Conservation (phyloP, 2,888 invertebrate species). For the Drosophila multiciliata region DNA sequence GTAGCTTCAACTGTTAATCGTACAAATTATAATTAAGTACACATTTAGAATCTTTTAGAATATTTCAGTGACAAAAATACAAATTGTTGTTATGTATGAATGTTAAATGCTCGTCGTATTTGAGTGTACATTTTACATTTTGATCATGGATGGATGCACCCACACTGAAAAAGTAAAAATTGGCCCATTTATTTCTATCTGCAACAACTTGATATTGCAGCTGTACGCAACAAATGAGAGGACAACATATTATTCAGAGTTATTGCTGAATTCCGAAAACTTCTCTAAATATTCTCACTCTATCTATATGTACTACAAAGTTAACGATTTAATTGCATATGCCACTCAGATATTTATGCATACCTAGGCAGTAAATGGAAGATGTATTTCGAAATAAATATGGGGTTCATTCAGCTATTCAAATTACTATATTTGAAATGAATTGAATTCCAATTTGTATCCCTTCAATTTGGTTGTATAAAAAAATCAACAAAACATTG, state of each 20-base stretch:
- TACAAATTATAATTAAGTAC: conserved; percentile 33
- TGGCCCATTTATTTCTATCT: neutral
- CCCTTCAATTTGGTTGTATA: neutral
- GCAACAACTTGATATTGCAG: neutral
- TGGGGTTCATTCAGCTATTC: neutral
- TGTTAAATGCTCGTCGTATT: neutral
- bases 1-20: conserved; percentile 17
- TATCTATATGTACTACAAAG: neutral
- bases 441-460: neutral
- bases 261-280: neutral
- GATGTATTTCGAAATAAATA: neutral
- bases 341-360: neutral
- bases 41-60: neutral
- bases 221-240: neutral
- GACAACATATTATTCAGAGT: neutral
- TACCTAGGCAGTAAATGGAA: neutral
- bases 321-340: neutral
- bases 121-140: neutral
- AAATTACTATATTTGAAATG: neutral
- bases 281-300: neutral
- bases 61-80: conserved; percentile 7
- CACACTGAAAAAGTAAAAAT: neutral
- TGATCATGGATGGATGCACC: neutral
- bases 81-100: conserved; percentile 18
- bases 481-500: neutral